Base-by-base conservation (phyloP, 1,140 invertebrate species). In the Ruditapes philippinarum region DNA sequence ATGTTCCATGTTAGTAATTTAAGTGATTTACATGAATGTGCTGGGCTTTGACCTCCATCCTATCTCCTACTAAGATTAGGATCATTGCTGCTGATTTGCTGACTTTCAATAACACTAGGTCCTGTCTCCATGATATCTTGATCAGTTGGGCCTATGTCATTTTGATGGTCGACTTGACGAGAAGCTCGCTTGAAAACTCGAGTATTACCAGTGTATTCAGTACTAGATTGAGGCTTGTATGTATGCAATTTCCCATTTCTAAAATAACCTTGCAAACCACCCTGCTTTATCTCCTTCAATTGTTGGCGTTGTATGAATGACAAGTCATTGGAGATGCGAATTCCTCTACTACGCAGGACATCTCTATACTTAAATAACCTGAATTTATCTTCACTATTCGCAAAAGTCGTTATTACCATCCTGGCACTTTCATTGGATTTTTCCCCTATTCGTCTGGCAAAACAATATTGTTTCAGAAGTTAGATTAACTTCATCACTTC, bases 1-100 rank as follows among this genome's bases (percentile, higher is more conserved):
- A 81, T 40, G 40, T 81, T 81, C 79, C 79, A 81, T 25, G 54
- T 14, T 54, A 80, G 45, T n/a, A 49, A 49, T 49, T 49, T 49
- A 19, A 49, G 45, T 49, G 45, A 49, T 49, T 49, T 49, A 49
- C 45, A 11, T 11, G 45, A 49, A 49, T 49, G 45, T 49, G 45
- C 45, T 62, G 57, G 57, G 25, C 57, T 62, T 62, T n/a, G 57
- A n/a, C 57, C 57, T 5, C 9, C 17, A 12, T 7, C 57, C 57
- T 62, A 62, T 11, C 25, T n/a, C 5, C 5, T 62, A 28, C 45
- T 19, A 7, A 19, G 45, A 49, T n/a, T n/a, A n/a, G n/a, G n/a
- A 62, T n/a, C n/a, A n/a, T 11, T 28, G 7, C 17, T 62, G 5
- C 5, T 9, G 25, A n/a, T 62, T 12, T 7, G 9, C 11, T 9